phyloP scores from a whole-genome alignment of 2,797 vertebrate species.

The Typhlichthys subterraneus region DNA sequence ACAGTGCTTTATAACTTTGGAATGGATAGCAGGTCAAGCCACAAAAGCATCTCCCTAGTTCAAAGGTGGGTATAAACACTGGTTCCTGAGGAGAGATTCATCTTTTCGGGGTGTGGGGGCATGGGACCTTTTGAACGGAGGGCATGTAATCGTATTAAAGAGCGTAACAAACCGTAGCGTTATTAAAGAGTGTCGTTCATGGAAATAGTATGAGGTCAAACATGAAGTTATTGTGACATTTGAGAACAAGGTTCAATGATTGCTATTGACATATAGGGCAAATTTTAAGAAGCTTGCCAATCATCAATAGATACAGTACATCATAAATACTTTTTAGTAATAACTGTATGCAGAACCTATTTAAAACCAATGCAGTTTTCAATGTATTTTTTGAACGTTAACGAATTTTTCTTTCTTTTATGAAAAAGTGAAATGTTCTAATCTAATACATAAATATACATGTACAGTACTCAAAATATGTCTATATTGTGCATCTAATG shows the following conservation, averaged over 20 bases:
- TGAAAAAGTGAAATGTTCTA: too few relatives aligned
- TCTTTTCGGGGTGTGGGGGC: slow-evolving; percentile 70
- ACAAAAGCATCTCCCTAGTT: slow-evolving; percentile 70
- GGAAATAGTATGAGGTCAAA: slow-evolving; percentile 66
- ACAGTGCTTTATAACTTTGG: slow-evolving; percentile 37
- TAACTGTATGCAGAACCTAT: too few relatives aligned
- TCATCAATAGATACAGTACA: background rate
- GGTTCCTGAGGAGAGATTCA: slow-evolving; percentile 65
- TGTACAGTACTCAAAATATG: too few relatives aligned
- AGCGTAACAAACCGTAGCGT: slow-evolving; percentile 71
- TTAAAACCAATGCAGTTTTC: too few relatives aligned
- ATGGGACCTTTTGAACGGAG: slow-evolving; percentile 61
- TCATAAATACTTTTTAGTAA: background rate
- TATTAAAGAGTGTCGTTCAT: slow-evolving; percentile 73
- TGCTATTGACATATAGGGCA: slow-evolving; percentile 40
- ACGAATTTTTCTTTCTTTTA: too few relatives aligned
- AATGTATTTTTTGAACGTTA: too few relatives aligned
- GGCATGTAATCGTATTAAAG: slow-evolving; percentile 72
- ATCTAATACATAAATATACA: too few relatives aligned
- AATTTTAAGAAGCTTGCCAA: slow-evolving; percentile 38
- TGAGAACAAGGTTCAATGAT: slow-evolving; percentile 53
- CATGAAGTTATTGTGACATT: slow-evolving; percentile 60
- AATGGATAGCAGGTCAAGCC: slow-evolving; percentile 71
- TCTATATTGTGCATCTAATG: too few relatives aligned
- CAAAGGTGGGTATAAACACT: slow-evolving; percentile 70